A percentile compares a stretch with the other conserved stretches of the same genome.
phyloP scores from a whole-genome alignment of 1,140 invertebrate genomes.

The Drosophila prosaltans region DNA sequence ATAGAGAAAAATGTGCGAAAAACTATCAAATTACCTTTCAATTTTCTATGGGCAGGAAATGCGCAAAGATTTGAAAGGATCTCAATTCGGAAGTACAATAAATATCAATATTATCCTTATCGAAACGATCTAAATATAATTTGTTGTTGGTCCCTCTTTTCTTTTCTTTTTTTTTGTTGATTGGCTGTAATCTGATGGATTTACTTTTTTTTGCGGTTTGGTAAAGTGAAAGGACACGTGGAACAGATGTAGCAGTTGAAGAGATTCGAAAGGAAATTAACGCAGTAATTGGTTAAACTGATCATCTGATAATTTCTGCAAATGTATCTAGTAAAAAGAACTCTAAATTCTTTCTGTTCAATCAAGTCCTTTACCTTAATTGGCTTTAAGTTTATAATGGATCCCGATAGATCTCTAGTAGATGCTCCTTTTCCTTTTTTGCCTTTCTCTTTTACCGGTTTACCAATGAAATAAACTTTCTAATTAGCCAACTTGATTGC shows the following conservation, averaged over 20 bases:
- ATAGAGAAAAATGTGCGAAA: slow-evolving; percentile 60
- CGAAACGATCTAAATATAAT: not conserved
- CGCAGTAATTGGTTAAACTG: not conserved
- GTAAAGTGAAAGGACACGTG: not conserved
- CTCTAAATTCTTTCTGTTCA: no score
- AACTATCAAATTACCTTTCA: slow-evolving; percentile 68
- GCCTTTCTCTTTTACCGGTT: no score
- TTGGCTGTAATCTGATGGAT: slow-evolving; percentile 1
- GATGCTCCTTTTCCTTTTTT: no score
- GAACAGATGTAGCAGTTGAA: not conserved
- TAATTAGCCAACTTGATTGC: slow-evolving; percentile 7
- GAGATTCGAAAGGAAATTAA: not conserved
- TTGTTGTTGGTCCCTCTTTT: not conserved
- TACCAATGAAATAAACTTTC: not conserved
- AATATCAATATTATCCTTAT: slow-evolving; percentile 29
- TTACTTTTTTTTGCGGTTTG: not conserved
- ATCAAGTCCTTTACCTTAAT: no score
- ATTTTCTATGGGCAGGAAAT: slow-evolving; percentile 62
- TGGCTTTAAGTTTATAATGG: no score
- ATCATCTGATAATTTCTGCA: not conserved
- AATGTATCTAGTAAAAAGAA: no score
- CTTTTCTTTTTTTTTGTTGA: not conserved
- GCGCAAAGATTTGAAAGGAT: slow-evolving; percentile 38
- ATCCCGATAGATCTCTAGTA: no score
- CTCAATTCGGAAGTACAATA: slow-evolving; percentile 59